Evolutionary conservation across 1,140 invertebrate species (phyloP).

Genomic region (Coboldia fuscipes): DNA sequence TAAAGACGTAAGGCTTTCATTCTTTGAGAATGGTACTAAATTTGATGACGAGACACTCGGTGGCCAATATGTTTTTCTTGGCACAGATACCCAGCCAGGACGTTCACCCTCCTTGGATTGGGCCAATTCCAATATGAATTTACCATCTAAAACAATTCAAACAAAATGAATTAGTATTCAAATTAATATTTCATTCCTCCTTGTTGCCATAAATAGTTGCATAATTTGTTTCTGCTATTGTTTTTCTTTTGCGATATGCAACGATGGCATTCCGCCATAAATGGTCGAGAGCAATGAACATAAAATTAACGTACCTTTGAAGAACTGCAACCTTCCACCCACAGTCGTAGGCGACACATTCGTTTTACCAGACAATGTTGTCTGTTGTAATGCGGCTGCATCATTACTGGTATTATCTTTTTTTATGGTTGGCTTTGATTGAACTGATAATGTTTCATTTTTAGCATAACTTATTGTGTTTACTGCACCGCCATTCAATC

Average conservation of each 20-base stretch:
- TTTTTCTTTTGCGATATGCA: too few species aligned
- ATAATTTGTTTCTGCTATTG: too few species aligned
- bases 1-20: slow-evolving; percentile 23
- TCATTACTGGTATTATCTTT: background rate
- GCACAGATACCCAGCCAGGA: slow-evolving; percentile 65
- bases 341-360: background rate
- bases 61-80: slow-evolving; percentile 67
- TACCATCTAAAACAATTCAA: slow-evolving; percentile 62
- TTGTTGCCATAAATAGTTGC: too few species aligned
- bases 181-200: too few species aligned
- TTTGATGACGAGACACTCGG: slow-evolving; percentile 39
- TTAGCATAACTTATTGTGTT: background rate
- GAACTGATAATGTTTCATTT: background rate
- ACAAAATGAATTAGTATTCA: too few species aligned
- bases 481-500: background rate
- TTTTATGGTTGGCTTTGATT: background rate
- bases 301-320: background rate
- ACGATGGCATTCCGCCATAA: background rate
- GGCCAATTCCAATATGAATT: slow-evolving; percentile 69
- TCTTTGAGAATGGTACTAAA: slow-evolving; percentile 12
- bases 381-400: background rate
- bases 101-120: slow-evolving; percentile 55
- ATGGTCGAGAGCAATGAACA: background rate
- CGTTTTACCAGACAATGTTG: background rate
- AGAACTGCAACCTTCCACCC: background rate